A percentile compares a stretch with the other conserved stretches of the same genome.
These are phyloP conservation scores for Pogonus chalceus DNA, from an alignment of 1,140 invertebrate species.

Conservation along the genomic window DNA sequence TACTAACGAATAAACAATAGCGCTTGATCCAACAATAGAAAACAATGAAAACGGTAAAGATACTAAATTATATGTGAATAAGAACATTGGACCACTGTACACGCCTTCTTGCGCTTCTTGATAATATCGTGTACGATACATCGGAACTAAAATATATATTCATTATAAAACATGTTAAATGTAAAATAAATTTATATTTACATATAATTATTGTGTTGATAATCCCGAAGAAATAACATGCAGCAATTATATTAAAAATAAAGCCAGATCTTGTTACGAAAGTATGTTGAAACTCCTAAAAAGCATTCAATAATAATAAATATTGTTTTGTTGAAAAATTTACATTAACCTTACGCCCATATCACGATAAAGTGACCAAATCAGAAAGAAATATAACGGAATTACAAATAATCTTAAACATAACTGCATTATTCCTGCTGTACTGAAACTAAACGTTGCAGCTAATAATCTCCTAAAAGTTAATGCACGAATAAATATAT, in stretches of 20 bases:
- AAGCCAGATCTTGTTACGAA: conserved; percentile 70
- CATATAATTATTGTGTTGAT: conserved; percentile 68
- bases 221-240: conserved; percentile 69
- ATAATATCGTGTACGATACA: conserved; percentile 78
- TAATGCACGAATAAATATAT: conserved; percentile 10
- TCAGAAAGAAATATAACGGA: conserved; percentile 63
- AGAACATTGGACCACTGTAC: conserved; percentile 73
- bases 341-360: conserved; percentile 41
- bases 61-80: conserved; percentile 68
- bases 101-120: conserved; percentile 80
- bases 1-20: conserved; percentile 65
- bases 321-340: not conserved
- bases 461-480: conserved; percentile 58
- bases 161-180: conserved; percentile 8
- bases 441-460: conserved; percentile 66
- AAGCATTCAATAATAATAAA: conserved; percentile 16
- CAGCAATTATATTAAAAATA: conserved; percentile 67
- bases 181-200: conserved; percentile 40
- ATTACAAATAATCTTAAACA: conserved; percentile 61
- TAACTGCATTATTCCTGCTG: conserved; percentile 60
- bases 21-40: conserved; percentile 50
- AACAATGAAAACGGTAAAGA: conserved; percentile 72
- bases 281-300: conserved; percentile 56
- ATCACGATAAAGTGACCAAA: conserved; percentile 74
- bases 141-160: conserved; percentile 50